These are phyloP conservation scores for Heliconius aoede DNA, from an alignment of 2,888 invertebrate genomes.

Conservation along the genomic window DNA sequence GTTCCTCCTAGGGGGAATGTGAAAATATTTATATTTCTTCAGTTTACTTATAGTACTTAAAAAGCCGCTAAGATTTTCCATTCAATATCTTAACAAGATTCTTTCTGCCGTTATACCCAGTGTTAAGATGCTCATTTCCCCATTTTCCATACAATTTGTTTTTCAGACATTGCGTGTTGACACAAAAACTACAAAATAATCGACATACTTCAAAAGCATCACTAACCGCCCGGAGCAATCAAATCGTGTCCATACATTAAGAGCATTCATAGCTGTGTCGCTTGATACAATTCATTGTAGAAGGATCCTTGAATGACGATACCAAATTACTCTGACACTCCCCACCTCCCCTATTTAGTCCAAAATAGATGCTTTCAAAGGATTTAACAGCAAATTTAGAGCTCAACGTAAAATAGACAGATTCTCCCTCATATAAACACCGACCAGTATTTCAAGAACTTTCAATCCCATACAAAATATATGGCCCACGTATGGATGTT, in stretches of 20 bases:
- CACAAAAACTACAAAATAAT: background rate
- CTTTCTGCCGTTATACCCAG: too few species aligned
- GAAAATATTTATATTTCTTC: too few species aligned
- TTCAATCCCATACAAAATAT: slow-evolving; percentile 51
- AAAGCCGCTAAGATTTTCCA: too few species aligned
- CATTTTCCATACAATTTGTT: background rate
- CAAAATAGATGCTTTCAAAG: slow-evolving; percentile 31
- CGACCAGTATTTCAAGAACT: slow-evolving; percentile 52
- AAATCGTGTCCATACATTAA: slow-evolving; percentile 78
- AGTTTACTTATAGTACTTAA: too few species aligned
- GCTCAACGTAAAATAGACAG: slow-evolving; percentile 38
- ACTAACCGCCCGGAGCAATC: slow-evolving; percentile 64
- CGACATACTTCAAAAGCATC: slow-evolving; percentile 48
- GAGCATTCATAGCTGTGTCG: slow-evolving; percentile 77
- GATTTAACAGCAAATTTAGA: slow-evolving; percentile 57
- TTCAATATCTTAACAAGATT: too few species aligned
- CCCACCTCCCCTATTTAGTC: slow-evolving; percentile 27
- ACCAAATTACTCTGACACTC: slow-evolving; percentile 50
- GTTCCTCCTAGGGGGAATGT: background rate
- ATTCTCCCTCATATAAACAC: slow-evolving; percentile 46
- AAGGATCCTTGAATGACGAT: slow-evolving; percentile 77
- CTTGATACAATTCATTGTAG: slow-evolving; percentile 80
- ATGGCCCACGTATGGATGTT: slow-evolving; percentile 39
- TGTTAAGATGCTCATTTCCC: background rate
- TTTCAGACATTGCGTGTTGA: background rate